Evolutionary conservation across 2,113 vertebrate genomes (phyloP).

Genomic region (Helogale parvula): DNA sequence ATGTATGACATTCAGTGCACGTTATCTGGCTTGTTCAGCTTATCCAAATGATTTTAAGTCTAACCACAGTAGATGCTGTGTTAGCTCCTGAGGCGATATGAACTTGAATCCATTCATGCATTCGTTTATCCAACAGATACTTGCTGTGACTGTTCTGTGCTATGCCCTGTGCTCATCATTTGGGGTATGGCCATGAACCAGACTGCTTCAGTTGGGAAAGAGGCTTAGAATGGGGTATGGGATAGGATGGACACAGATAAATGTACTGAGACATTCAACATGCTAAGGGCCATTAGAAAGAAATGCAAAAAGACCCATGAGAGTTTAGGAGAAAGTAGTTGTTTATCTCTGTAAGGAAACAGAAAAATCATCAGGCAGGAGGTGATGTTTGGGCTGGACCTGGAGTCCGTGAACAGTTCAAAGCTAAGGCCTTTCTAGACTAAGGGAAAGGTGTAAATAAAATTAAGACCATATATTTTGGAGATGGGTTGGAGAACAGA

Average conservation of each 20-base stretch:
- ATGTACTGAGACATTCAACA: neutral
- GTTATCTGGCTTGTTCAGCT: neutral
- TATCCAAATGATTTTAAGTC: slow-evolving; percentile 31
- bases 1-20: neutral
- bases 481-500: neutral
- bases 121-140: neutral
- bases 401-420: neutral
- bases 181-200: neutral
- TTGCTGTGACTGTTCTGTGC: neutral
- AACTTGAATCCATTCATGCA: neutral
- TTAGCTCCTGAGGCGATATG: neutral
- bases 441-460: neutral
- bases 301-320: neutral
- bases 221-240: neutral
- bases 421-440: neutral
- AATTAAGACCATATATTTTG: neutral
- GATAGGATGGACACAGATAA: neutral
- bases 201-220: neutral
- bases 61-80: neutral
- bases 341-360: neutral
- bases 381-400: neutral
- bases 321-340: neutral
- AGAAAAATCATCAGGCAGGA: neutral
- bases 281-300: neutral
- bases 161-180: neutral